Percentiles rank a stretch among this genome's conserved stretches.
These are phyloP conservation scores for Borostomias antarcticus DNA, from an alignment of 2,797 vertebrate species.

Conservation along the genomic window DNA sequence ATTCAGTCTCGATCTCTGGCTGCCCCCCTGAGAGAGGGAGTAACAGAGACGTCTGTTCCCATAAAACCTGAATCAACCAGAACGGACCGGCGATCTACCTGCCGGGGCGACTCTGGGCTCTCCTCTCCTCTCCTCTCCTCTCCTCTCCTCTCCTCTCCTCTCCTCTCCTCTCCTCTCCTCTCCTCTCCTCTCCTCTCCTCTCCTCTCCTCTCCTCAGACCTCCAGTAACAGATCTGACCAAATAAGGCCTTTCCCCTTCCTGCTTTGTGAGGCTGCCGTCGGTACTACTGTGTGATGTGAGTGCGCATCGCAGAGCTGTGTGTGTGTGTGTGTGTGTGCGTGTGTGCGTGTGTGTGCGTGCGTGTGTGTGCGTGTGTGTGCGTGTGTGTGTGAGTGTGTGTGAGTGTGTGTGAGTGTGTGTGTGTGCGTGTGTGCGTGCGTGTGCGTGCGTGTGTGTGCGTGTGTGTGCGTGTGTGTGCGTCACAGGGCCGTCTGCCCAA, in stretches of 20 bases:
- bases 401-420: not conserved
- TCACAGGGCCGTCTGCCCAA: slow-evolving; percentile 32
- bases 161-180: no score
- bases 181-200: no score
- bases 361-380: not conserved
- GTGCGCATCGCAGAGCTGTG: no score
- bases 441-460: slow-evolving; percentile 24
- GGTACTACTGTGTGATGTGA: slow-evolving; percentile 49
- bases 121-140: slow-evolving; percentile 32
- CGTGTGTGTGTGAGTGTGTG: not conserved
- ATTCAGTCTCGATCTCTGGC: slow-evolving; percentile 39
- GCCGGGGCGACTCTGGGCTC: slow-evolving; percentile 14
- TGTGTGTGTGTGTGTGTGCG: slow-evolving; percentile 5
- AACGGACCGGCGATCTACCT: slow-evolving; percentile 38
- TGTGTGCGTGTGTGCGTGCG: slow-evolving; percentile 13
- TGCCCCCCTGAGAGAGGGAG: slow-evolving; percentile 40
- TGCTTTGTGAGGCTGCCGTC: no score
- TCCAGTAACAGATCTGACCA: no score
- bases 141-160: no score
- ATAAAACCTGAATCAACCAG: slow-evolving; percentile 43
- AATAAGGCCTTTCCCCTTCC: no score
- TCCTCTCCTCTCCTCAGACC: slow-evolving; percentile 41
- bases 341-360: slow-evolving; percentile 18
- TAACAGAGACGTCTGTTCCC: slow-evolving; percentile 26
- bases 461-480: slow-evolving; percentile 9